Evolutionary conservation across 2,113 vertebrate species (phyloP).

Genomic region (Python bivittatus): DNA sequence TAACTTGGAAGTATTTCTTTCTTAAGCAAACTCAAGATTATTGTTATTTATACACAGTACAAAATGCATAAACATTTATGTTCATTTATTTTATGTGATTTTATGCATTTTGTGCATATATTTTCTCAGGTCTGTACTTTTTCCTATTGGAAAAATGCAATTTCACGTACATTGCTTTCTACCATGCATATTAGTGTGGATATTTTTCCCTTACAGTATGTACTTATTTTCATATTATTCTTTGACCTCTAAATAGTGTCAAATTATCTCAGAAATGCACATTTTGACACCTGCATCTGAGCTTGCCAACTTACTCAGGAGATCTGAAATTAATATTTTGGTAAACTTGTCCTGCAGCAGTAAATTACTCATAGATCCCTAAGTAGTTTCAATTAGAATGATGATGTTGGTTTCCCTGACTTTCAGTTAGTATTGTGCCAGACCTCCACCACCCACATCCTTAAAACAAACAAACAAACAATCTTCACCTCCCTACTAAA

Average conservation of each 20-base stretch:
- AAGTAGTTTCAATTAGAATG: not conserved
- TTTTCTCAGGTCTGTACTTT: not conserved
- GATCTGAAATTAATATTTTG: not conserved
- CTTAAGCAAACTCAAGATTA: not conserved
- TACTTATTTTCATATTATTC: not conserved
- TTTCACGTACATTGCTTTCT: not conserved
- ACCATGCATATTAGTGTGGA: not conserved
- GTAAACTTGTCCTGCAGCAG: not conserved
- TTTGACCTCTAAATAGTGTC: not conserved
- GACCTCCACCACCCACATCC: not conserved
- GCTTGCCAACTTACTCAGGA: not conserved
- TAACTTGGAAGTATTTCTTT: not conserved
- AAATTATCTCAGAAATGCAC: not conserved
- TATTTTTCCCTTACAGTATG: not conserved
- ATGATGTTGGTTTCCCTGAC: not conserved
- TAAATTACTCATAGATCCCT: not conserved
- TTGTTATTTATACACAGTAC: not conserved
- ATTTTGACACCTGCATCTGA: not conserved
- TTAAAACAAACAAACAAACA: not conserved
- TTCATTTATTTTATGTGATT: not conserved
- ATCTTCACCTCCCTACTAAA: not conserved
- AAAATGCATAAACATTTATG: not conserved
- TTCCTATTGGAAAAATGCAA: not conserved
- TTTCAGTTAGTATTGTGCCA: not conserved
- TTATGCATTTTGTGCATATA: not conserved